Evolutionary conservation across 2,888 invertebrate genomes (phyloP).

Genomic region (Lysandra coridon): DNA sequence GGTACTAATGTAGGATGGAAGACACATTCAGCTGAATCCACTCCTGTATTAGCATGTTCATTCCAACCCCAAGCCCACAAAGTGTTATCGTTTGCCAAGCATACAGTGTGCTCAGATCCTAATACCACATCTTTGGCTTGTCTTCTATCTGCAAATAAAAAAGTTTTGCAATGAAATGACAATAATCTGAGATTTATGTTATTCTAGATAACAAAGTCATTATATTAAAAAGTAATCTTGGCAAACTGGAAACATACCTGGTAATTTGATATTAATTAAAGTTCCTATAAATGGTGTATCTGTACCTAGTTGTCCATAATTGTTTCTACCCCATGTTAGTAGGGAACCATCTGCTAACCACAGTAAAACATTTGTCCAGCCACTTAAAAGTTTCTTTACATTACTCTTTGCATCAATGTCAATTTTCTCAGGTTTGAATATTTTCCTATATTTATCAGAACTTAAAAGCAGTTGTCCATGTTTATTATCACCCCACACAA

Average conservation of each 20-base stretch:
- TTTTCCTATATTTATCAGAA: constrained; percentile 70
- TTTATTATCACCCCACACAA: constrained; percentile 91
- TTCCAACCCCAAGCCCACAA: constrained; percentile 94
- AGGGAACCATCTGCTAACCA: constrained; percentile 82
- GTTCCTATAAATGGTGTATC: constrained; percentile 55
- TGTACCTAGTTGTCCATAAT: constrained; percentile 88
- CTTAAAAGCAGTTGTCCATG: constrained; percentile 87
- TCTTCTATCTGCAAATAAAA: constrained; percentile 63
- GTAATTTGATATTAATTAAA: constrained; percentile 58
- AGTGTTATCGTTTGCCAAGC: constrained; percentile 82
- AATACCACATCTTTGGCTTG: constrained; percentile 80
- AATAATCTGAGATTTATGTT: constrained; percentile 3
- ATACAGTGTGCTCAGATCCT: constrained; percentile 91
- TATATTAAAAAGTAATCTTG: background rate
- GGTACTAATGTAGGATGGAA: constrained; percentile 58
- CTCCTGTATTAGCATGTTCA: constrained; percentile 93
- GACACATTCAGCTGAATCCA: constrained; percentile 57
- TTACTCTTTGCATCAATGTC: constrained; percentile 77
- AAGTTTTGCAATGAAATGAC: background rate
- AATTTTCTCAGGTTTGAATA: constrained; percentile 77
- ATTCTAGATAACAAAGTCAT: background rate
- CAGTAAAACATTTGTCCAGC: constrained; percentile 89
- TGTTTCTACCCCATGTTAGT: constrained; percentile 90
- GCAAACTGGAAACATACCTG: constrained; percentile 55
- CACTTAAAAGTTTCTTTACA: constrained; percentile 82